A percentile compares a stretch with the other conserved stretches of the same genome.
Evolutionary conservation across 2,797 vertebrate genomes (phyloP).

Genomic region (Melopsittacus undulatus): DNA sequence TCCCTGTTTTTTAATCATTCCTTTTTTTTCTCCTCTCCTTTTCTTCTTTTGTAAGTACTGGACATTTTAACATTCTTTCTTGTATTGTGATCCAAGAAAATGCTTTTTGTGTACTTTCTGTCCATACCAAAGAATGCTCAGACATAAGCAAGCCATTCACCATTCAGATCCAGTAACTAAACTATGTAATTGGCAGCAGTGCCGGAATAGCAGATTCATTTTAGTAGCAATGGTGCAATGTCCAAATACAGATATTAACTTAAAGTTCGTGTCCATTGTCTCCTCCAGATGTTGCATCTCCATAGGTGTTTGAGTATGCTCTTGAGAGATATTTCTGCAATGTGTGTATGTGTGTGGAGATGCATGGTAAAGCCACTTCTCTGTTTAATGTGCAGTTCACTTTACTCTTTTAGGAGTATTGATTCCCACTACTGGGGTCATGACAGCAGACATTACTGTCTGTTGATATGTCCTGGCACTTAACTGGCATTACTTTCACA

Average conservation of each 20-base stretch:
- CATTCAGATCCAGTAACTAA: neutral
- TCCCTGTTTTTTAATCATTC: accelerated
- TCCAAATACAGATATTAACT: neutral
- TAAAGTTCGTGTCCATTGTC: neutral
- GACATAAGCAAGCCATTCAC: neutral
- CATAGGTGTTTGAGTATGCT: neutral
- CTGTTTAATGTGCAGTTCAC: neutral
- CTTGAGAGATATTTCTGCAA: neutral
- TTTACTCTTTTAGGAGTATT: neutral
- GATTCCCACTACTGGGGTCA: neutral
- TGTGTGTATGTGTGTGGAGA: neutral
- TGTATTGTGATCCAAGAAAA: neutral
- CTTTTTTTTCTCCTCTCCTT: neutral
- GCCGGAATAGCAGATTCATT: neutral
- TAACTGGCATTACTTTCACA: neutral
- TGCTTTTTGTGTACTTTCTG: neutral
- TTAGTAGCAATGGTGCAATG: neutral
- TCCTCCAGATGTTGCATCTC: neutral
- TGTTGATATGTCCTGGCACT: neutral
- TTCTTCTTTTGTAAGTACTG: neutral
- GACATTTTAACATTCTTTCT: neutral
- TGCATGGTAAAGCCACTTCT: neutral
- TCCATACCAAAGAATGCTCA: neutral
- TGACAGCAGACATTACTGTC: neutral
- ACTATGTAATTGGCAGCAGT: neutral